Evolutionary conservation across 2,888 invertebrate species (phyloP).

Genomic region (Drosophila tripunctata): DNA sequence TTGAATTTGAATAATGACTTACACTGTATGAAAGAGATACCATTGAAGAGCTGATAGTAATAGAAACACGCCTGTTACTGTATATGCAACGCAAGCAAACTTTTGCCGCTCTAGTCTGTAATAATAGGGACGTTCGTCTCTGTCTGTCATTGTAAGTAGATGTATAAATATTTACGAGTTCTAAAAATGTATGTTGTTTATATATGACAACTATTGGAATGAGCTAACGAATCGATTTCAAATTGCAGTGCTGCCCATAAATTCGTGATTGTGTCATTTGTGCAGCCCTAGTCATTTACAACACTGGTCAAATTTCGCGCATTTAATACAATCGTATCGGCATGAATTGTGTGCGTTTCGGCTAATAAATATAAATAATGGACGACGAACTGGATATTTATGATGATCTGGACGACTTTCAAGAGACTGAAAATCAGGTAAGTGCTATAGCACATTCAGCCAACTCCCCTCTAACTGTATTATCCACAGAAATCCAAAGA

Average conservation of each 20-base stretch:
- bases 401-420: slow-evolving; percentile 81
- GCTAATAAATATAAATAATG: slow-evolving; percentile 26
- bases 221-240: not conserved
- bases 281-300: not conserved
- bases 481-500: slow-evolving; percentile 75
- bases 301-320: slow-evolving; percentile 41
- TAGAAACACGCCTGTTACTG: slow-evolving; percentile 15
- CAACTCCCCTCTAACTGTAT: not conserved
- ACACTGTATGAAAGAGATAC: slow-evolving; percentile 40
- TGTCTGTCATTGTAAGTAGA: slow-evolving; percentile 14
- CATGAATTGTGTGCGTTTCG: not conserved
- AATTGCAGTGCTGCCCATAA: slow-evolving; percentile 38
- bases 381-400: slow-evolving; percentile 76
- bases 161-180: too few species aligned
- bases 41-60: slow-evolving; percentile 36
- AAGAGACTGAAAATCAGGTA: slow-evolving; percentile 75
- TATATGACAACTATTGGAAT: not conserved
- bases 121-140: not conserved
- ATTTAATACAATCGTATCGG: slow-evolving; percentile 23
- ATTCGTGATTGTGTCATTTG: slow-evolving; percentile 1
- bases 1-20: slow-evolving; percentile 31
- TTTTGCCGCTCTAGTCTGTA: slow-evolving; percentile 22
- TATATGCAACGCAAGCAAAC: slow-evolving; percentile 32
- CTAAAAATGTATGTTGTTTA: not conserved
- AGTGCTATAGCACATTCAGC: not conserved